Evolutionary conservation across 2,113 vertebrate genomes (phyloP).

Genomic region (Grammomys surdaster): DNA sequence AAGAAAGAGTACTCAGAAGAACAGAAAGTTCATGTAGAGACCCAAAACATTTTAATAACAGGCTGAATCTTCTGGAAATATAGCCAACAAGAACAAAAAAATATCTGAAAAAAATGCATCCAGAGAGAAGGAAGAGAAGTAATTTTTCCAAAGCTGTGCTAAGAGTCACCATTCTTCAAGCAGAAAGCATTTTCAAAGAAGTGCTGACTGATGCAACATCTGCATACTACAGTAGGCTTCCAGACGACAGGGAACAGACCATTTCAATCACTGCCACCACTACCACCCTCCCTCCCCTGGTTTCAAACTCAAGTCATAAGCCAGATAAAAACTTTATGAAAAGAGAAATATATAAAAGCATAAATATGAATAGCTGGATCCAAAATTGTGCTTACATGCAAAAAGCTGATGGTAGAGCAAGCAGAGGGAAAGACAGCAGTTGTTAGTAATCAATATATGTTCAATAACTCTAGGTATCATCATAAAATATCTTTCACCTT

Average conservation of each 20-base stretch:
- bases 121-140: slow-evolving; percentile 58
- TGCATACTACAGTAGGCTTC: slow-evolving; percentile 67
- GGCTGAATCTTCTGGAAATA: slow-evolving; percentile 74
- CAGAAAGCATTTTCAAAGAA: slow-evolving; percentile 76
- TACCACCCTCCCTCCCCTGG: neutral
- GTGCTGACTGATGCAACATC: slow-evolving; percentile 60
- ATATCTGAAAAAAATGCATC: slow-evolving; percentile 25
- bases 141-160: slow-evolving; percentile 63
- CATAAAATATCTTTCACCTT: slow-evolving; percentile 25
- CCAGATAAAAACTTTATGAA: slow-evolving; percentile 73
- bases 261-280: slow-evolving; percentile 59
- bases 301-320: slow-evolving; percentile 74
- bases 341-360: slow-evolving; percentile 64
- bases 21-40: slow-evolving; percentile 63
- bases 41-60: slow-evolving; percentile 74
- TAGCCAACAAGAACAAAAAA: slow-evolving; percentile 70
- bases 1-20: slow-evolving; percentile 61
- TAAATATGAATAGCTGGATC: slow-evolving; percentile 48
- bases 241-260: slow-evolving; percentile 59
- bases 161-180: slow-evolving; percentile 72
- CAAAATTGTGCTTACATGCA: slow-evolving; percentile 49
- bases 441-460: slow-evolving; percentile 61
- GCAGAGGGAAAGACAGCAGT: slow-evolving; percentile 56
- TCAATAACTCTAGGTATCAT: slow-evolving; percentile 12
- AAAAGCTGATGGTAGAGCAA: slow-evolving; percentile 1